phyloP scores from a whole-genome alignment of 2,797 vertebrate species.

The Sciaenops ocellatus region DNA sequence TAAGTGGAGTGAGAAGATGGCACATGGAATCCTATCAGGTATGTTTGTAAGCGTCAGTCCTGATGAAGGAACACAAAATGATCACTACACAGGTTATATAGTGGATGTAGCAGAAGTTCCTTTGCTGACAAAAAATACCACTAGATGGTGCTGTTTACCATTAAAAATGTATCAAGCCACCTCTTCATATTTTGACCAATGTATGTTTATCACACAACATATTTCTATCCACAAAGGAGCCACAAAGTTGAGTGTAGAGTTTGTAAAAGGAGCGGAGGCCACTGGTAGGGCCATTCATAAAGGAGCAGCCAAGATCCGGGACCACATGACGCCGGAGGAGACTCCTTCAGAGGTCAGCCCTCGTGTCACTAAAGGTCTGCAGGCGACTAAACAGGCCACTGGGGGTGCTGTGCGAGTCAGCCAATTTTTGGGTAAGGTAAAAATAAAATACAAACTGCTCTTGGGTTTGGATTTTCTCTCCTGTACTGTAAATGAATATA shows the following conservation, averaged over 20 bases:
- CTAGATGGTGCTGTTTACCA: conserved; percentile 59
- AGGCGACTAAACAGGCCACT: conserved; percentile 90
- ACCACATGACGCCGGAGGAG: conserved; percentile 93
- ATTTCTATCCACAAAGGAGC: conserved; percentile 88
- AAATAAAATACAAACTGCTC: background rate
- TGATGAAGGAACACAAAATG: too few species aligned
- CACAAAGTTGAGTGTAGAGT: conserved; percentile 89
- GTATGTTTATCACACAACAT: background rate
- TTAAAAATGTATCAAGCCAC: background rate
- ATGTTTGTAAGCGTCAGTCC: conserved; percentile 17
- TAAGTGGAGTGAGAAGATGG: conserved; percentile 96
- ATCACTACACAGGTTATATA: background rate
- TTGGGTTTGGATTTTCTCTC: background rate
- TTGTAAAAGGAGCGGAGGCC: conserved; percentile 92
- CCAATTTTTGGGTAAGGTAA: conserved; percentile 90
- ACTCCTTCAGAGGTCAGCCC: conserved; percentile 93
- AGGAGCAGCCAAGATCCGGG: conserved; percentile 91
- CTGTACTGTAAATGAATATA: too few species aligned
- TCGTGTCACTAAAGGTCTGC: conserved; percentile 88
- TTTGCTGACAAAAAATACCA: conserved; percentile 28
- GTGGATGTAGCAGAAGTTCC: background rate
- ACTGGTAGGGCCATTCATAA: conserved; percentile 94
- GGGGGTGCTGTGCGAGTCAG: conserved; percentile 94
- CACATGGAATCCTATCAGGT: conserved; percentile 93
- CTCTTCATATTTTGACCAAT: background rate